Percentiles rank a stretch among this genome's conserved stretches.
phyloP scores from a whole-genome alignment of 2,797 vertebrate species.

The Antrozous pallidus region DNA sequence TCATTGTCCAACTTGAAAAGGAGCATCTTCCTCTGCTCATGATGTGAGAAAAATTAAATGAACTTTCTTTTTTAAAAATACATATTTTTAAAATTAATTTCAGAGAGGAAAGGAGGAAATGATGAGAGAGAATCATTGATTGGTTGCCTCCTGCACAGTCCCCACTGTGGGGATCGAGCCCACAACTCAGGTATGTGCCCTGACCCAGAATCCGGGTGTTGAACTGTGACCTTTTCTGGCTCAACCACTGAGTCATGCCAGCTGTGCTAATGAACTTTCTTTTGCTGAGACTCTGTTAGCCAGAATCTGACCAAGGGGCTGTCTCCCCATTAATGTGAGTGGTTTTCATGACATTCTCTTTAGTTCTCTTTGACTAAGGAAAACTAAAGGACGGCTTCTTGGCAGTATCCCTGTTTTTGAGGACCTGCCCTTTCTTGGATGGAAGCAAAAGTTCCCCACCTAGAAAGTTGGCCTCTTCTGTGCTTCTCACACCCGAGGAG shows the following conservation, averaged over 20 bases:
- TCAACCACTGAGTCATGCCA: no score
- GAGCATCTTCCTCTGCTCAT: background rate
- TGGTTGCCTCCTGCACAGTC: no score
- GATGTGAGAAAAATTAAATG: background rate
- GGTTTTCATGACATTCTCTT: background rate
- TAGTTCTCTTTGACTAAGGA: background rate
- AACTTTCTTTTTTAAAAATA: background rate
- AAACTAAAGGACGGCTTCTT: background rate
- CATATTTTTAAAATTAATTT: no score
- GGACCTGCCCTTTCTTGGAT: slow-evolving; percentile 19
- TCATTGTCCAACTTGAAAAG: background rate
- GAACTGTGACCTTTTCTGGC: no score
- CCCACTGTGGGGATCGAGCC: no score
- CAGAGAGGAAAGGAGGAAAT: no score
- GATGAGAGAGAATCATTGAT: no score
- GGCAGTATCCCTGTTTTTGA: background rate
- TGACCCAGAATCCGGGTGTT: no score
- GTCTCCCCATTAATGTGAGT: background rate
- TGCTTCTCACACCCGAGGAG: background rate
- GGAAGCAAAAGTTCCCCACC: background rate
- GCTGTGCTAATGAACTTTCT: background rate
- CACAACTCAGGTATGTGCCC: no score
- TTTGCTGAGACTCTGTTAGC: background rate
- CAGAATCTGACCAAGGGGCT: background rate
- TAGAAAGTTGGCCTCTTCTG: background rate